Base-by-base conservation (phyloP, 2,888 invertebrate genomes). In the Hemistola chrysoprasaria region DNA sequence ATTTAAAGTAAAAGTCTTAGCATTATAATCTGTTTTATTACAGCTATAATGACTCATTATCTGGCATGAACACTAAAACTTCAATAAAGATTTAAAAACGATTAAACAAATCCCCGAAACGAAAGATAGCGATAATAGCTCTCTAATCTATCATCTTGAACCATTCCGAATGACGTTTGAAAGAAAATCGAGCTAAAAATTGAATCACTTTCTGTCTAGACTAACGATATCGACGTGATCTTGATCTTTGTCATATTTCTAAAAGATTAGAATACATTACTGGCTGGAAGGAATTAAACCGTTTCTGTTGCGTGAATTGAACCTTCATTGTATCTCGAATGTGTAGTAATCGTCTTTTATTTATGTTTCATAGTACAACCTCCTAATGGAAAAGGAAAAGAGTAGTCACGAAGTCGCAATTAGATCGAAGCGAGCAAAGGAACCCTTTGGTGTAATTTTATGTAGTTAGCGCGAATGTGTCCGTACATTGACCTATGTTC, bases 371-470 rank as follows among this genome's bases (percentile, higher is more conserved):
- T 56, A 45, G 70, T 78, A 52, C 46, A 42, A 55, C 68, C 59
- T 65, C 69, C 62, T 81, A 83, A 83, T 82, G 82, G 81, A 78
- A 65, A 68, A 67, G 67, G 68, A 68, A 63, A 71, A 67, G 65
- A 69, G 74, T 65, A 78, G 81, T 81, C 82, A 81, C 81, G 79
- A 63, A 78, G 68, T 71, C 59, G 73, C 83, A 83, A 84, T 84
- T 84, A 84, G 78, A 83, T 76, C 72, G 72, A 66, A 68, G 63
- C 64, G 70, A 67, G 71, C 66, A 63, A 56, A 67, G 67, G 72
- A 81, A 78, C 77, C 81, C 82, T 82, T 81, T 78, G 61, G 66
- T 69, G 71, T 75, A 81, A 81, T 84, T 81, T 80, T 71, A 80
- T 68, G 71, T 76, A 78, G 81, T 82, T 83, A 81, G 69, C 64